Base-by-base conservation (phyloP, 2,888 invertebrate species). In the Monochamus alternatus region DNA sequence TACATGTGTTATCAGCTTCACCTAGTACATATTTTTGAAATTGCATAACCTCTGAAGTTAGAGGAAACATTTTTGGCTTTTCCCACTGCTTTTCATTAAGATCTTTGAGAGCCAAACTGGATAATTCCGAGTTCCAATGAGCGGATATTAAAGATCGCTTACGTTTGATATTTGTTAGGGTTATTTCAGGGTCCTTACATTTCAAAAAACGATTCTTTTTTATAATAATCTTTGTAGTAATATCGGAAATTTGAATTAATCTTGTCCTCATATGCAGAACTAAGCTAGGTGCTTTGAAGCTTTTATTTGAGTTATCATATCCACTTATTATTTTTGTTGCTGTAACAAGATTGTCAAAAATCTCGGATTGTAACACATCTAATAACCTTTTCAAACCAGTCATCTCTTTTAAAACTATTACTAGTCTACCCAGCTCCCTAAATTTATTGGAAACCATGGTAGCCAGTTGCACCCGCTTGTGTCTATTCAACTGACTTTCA, bases 81-180 rank as follows among this genome's bases (percentile, higher is more conserved):
- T 47, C 8, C 47, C 47, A 47, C 47, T 79, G 76, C 72, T 68
- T 81, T 65, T 83, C 82, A 52, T 81, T 80, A 9, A 83, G 72
- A 51, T 55, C 70, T 77, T 84, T 83, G 9, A 78, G 67, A 5
- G 83, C 84, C 44, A 83, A 65, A 64, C 82, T 82, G 0, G 81
- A 80, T 47, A 83, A 31, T 74, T 84, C 82, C 14, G 66, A 80
- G 44, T 78, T 80, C 83, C 83, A 83, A 62, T 82, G 82, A 10
- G 66, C 72, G 22, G 22, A 22, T 22, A 22, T 0, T 22, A 82
- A 77, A 9, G 81, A 12, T n/a, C 10, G 9, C 7, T 3, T 1
- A 5, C 10, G 52, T 52, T 52, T 52, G 1, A 52, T 52, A 52
- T 10, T 10, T 2, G 2, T 52, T n/a, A 52, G 12, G 5, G 9